Evolutionary conservation across 1,140 invertebrate species (phyloP).

Genomic region (Orussus abietinus): DNA sequence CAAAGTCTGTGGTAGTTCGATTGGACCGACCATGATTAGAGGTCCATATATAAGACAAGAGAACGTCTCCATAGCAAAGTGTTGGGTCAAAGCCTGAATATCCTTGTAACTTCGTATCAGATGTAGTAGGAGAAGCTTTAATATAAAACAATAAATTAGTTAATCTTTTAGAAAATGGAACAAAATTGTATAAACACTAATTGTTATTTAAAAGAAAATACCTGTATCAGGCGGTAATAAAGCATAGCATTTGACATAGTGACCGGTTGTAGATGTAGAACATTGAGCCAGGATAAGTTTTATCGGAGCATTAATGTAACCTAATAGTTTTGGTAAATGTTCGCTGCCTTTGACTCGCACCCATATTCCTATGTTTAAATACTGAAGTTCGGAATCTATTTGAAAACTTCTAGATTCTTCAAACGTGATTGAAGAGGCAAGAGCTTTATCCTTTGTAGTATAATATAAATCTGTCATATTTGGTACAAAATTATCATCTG

Average conservation of each 20-base stretch:
- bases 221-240: conserved; percentile 68
- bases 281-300: conserved; percentile 74
- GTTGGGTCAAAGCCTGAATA: conserved; percentile 83
- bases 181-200: conserved; percentile 1
- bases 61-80: conserved; percentile 85
- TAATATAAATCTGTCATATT: conserved; percentile 37
- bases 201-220: conserved; percentile 17
- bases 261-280: conserved; percentile 72
- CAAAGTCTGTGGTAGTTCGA: conserved; percentile 19
- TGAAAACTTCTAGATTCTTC: conserved; percentile 73
- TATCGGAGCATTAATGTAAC: conserved; percentile 77
- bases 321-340: conserved; percentile 64
- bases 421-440: conserved; percentile 60
- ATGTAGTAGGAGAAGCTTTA: conserved; percentile 64
- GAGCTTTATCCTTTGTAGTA: conserved; percentile 45
- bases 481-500: conserved; percentile 21
- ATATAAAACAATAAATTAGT: conserved; percentile 19
- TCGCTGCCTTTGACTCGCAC: conserved; percentile 56
- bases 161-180: conserved; percentile 6
- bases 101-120: conserved; percentile 42
- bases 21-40: conserved; percentile 29
- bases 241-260: conserved; percentile 72
- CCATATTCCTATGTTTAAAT: conserved; percentile 83
- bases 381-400: conserved; percentile 65
- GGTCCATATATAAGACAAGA: conserved; percentile 77